Evolutionary conservation across 2,888 invertebrate genomes (phyloP).

Genomic region (Pterostichus niger): DNA sequence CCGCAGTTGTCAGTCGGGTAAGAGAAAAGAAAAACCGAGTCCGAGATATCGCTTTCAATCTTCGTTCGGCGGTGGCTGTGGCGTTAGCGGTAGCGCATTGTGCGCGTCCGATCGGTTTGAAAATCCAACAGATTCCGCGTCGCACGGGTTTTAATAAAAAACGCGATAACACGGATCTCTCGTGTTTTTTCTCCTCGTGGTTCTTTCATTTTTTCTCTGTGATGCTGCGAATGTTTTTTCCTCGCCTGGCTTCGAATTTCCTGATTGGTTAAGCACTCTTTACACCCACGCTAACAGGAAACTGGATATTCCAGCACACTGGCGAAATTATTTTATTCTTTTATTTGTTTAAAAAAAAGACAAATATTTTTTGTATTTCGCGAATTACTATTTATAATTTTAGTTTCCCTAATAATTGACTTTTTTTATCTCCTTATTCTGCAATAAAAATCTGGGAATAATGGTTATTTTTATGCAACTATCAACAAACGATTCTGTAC

Average conservation of each 20-base stretch:
- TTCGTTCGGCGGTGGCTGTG: not conserved
- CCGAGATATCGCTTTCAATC: slow-evolving; percentile 46
- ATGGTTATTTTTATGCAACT: no score
- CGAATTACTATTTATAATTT: no score
- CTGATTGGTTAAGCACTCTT: slow-evolving; percentile 19
- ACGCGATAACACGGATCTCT: slow-evolving; percentile 55
- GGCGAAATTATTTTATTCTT: no score
- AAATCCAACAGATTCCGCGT: slow-evolving; percentile 45
- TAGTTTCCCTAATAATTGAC: no score
- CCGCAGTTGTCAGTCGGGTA: no score
- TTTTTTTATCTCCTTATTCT: no score
- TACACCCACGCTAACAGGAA: not conserved
- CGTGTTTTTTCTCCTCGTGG: slow-evolving; percentile 48
- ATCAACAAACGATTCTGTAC: no score
- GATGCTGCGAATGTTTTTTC: slow-evolving; percentile 34
- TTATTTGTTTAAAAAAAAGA: no score
- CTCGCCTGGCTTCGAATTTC: slow-evolving; percentile 23
- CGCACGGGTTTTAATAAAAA: slow-evolving; percentile 54
- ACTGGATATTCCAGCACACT: no score
- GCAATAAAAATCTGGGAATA: no score
- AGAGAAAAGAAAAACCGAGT: slow-evolving; percentile 35
- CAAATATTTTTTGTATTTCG: no score
- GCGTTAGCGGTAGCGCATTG: not conserved
- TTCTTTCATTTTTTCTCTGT: slow-evolving; percentile 46
- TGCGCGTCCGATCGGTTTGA: slow-evolving; percentile 51